Evolutionary conservation across 2,113 vertebrate species (phyloP).

Genomic region (Peromyscus maniculatus): DNA sequence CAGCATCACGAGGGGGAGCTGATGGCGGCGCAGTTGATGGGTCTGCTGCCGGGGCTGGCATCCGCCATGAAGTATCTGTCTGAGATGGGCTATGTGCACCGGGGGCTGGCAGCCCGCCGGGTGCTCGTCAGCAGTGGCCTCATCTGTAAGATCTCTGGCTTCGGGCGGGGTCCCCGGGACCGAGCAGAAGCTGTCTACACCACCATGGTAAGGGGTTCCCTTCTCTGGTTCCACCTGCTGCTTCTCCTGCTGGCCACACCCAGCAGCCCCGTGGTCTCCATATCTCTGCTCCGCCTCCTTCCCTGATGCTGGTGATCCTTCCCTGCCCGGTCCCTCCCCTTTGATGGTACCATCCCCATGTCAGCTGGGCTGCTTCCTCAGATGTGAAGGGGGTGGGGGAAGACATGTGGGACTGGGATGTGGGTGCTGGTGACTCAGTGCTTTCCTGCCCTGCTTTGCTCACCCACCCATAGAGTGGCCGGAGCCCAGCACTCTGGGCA

Average conservation of each 20-base stretch:
- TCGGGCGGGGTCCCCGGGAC: conserved; percentile 93
- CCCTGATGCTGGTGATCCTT: not conserved
- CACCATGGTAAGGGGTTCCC: conserved; percentile 91
- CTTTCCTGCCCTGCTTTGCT: conserved; percentile 30
- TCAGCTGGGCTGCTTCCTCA: not conserved
- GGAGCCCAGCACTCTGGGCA: conserved; percentile 95
- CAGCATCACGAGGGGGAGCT: conserved; percentile 97
- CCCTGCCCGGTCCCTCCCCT: not conserved
- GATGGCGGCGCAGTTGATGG: conserved; percentile 91
- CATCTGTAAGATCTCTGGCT: conserved; percentile 96
- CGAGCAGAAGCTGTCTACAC: conserved; percentile 96
- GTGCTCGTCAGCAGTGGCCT: conserved; percentile 94
- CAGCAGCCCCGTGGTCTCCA: not conserved
- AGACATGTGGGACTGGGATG: not conserved
- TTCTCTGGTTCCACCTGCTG: not conserved
- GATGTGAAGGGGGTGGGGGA: not conserved
- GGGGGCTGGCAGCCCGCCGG: conserved; percentile 95
- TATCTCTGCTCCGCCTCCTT: fast-evolving
- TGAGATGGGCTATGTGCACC: conserved; percentile 97
- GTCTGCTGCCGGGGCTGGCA: conserved; percentile 93
- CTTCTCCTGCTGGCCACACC: not conserved
- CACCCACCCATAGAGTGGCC: conserved; percentile 87
- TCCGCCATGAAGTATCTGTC: conserved; percentile 98
- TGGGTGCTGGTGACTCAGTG: not conserved
- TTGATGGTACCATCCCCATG: not conserved